Evolutionary conservation across 2,797 vertebrate genomes (phyloP).

Genomic region (Melanotaenia parkinsoni): DNA sequence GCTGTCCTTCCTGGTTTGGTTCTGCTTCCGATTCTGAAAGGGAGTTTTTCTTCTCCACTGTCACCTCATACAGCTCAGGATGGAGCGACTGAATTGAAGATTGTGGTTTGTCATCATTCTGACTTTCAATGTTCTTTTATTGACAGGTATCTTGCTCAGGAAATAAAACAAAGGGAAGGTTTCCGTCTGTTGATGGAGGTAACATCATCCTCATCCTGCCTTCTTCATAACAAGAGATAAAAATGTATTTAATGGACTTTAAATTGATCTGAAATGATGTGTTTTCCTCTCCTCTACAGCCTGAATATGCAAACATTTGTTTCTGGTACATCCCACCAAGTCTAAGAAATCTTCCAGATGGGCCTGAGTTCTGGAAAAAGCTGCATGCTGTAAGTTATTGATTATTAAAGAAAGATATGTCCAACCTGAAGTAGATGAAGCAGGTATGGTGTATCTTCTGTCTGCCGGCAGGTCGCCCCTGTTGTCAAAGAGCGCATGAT

Average conservation of each 20-base stretch:
- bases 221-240: neutral
- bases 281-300: constrained; percentile 67
- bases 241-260: neutral
- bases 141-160: constrained; percentile 84
- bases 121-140: neutral
- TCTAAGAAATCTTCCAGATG: constrained; percentile 79
- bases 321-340: constrained; percentile 90
- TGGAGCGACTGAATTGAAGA: too few relatives aligned
- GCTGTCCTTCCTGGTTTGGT: too few relatives aligned
- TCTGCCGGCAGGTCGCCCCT: constrained; percentile 83
- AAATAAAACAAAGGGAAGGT: constrained; percentile 87
- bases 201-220: constrained; percentile 6
- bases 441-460: neutral
- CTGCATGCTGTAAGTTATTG: constrained; percentile 79
- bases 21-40: too few relatives aligned
- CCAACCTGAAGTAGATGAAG: too few relatives aligned
- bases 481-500: constrained; percentile 89
- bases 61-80: too few relatives aligned
- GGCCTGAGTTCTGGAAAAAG: constrained; percentile 85
- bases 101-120: neutral
- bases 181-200: constrained; percentile 87
- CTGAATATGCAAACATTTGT: constrained; percentile 88
- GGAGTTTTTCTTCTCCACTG: too few relatives aligned
- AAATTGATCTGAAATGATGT: neutral
- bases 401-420: neutral